A percentile compares a stretch with the other conserved stretches of the same genome.
Evolutionary conservation across 2,797 vertebrate genomes (phyloP).

Genomic region (Phataginus tricuspis): DNA sequence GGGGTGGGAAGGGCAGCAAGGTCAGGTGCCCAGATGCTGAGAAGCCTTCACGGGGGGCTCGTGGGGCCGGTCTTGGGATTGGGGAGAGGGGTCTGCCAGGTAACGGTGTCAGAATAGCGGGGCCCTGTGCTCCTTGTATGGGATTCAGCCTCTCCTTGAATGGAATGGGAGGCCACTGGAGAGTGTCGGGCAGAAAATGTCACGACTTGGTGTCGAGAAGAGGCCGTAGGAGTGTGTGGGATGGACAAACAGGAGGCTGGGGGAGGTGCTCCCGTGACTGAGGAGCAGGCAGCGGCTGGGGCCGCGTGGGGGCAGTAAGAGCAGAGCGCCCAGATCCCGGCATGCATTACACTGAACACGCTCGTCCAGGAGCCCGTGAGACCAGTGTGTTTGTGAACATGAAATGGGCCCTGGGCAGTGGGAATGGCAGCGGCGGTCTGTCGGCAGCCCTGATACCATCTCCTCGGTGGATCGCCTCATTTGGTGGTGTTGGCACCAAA

Average conservation of each 20-base stretch:
- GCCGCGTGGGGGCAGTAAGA: not conserved
- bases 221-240: not conserved
- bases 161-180: not conserved
- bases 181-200: not conserved
- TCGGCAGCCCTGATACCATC: not conserved
- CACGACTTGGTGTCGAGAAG: not conserved
- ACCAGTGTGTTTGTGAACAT: not conserved
- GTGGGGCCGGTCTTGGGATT: too few species aligned
- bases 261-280: not conserved
- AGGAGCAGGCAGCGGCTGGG: not conserved
- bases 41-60: not conserved
- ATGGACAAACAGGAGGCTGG: not conserved
- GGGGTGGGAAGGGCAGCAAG: not conserved
- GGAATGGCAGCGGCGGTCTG: not conserved
- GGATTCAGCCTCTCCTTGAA: not conserved
- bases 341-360: not conserved
- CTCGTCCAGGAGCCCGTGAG: not conserved
- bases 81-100: not conserved
- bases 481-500: not conserved
- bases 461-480: not conserved
- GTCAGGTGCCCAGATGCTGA: fast-evolving
- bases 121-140: not conserved
- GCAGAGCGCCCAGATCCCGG: not conserved
- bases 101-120: fast-evolving
- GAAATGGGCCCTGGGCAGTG: not conserved